phyloP scores from a whole-genome alignment of 2,113 vertebrate species.

The Montifringilla adamsi region DNA sequence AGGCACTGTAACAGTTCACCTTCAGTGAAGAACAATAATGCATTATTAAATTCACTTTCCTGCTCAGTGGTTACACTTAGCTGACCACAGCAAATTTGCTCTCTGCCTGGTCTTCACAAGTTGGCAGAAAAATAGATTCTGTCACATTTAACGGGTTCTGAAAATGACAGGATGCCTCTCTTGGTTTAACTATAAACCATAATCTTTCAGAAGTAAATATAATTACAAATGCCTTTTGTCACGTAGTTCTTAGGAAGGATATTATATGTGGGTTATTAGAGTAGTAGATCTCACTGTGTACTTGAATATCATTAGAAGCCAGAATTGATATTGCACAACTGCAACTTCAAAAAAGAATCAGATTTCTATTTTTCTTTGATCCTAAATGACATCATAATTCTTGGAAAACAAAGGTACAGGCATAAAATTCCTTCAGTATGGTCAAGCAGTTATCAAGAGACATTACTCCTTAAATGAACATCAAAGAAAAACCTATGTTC shows the following conservation, averaged over 20 bases:
- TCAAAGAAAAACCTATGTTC: not conserved
- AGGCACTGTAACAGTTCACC: conserved; percentile 99
- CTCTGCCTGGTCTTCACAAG: conserved; percentile 96
- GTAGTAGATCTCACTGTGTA: conserved; percentile 85
- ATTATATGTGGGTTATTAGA: conserved; percentile 85
- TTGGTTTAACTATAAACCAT: conserved; percentile 93
- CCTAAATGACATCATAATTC: conserved; percentile 83
- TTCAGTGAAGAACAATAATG: conserved; percentile 99
- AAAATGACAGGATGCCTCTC: conserved; percentile 99
- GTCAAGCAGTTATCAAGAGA: not conserved
- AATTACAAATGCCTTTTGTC: conserved; percentile 97
- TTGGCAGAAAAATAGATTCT: conserved; percentile 99
- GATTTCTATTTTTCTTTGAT: conserved; percentile 79
- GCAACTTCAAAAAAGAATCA: conserved; percentile 79
- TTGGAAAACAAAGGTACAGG: conserved; percentile 42
- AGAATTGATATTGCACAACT: conserved; percentile 82
- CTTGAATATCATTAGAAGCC: conserved; percentile 84
- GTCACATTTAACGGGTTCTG: conserved; percentile 99
- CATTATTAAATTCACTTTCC: conserved; percentile 99
- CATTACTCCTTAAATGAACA: not conserved
- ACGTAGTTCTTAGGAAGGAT: conserved; percentile 80
- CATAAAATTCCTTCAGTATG: not conserved
- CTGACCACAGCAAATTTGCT: conserved; percentile 99
- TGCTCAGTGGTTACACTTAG: conserved; percentile 99
- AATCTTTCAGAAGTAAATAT: conserved; percentile 98